These are phyloP conservation scores for Salvator merianae DNA, from an alignment of 2,113 vertebrate species.

Conservation along the genomic window DNA sequence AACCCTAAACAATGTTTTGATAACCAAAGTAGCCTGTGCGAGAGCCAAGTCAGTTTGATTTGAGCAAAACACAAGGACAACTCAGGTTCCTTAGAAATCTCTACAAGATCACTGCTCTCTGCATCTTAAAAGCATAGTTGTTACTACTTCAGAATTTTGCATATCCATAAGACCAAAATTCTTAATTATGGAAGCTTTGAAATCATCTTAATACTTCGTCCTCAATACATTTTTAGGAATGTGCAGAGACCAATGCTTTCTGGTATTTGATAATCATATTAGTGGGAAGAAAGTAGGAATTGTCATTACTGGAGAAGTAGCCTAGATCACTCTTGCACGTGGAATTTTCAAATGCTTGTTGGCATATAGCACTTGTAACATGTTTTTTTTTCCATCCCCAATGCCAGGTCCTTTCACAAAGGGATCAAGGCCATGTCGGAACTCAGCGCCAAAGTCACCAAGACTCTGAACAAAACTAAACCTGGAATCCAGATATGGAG, in stretches of 20 bases:
- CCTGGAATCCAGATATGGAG: slow-evolving; percentile 88
- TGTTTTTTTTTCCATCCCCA: not conserved
- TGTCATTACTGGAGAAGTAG: not conserved
- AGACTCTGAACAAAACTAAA: slow-evolving; percentile 81
- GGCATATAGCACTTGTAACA: not conserved
- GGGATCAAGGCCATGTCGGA: slow-evolving; percentile 73
- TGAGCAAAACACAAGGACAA: not conserved
- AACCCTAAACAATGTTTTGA: not conserved
- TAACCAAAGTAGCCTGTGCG: not conserved
- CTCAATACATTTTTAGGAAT: not conserved
- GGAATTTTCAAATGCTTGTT: not conserved
- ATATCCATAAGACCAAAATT: not conserved
- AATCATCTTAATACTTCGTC: not conserved
- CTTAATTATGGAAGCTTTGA: too few species aligned
- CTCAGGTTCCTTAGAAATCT: not conserved
- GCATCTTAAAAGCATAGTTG: not conserved
- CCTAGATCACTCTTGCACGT: not conserved
- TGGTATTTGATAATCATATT: not conserved
- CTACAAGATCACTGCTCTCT: not conserved
- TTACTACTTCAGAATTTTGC: not conserved
- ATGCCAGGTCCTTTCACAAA: slow-evolving; percentile 24
- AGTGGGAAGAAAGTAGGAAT: too few species aligned
- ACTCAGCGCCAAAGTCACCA: slow-evolving; percentile 75
- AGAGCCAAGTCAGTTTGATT: not conserved
- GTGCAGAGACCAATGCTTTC: not conserved